Evolutionary conservation across 2,888 invertebrate genomes (phyloP), one percentile per base, ranked within the genome.

Genomic region (Molorchus minor): DNA sequence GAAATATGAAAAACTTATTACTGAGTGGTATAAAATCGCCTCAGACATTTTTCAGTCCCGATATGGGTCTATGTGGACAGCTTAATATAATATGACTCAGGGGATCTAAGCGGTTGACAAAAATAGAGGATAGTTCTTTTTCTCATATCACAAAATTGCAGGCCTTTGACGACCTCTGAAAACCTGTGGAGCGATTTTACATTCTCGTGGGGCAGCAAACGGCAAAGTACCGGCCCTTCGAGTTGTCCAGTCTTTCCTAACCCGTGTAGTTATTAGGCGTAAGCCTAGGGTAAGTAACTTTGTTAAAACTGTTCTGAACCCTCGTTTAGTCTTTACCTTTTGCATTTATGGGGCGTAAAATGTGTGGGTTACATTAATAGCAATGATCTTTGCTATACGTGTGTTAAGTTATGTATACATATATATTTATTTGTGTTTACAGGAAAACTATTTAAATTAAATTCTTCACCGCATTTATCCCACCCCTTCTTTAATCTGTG

Each of bases 91-190:
- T 21, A 19, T 15, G 52, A 53, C 64, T 62, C 62, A 51, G 62
- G 69, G 68, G 68, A 68, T n/a, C 65, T 61, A 54, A 51, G 56
- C 62, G 55, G 56, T 62, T 63, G 66, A 72, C 71, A 72, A 72
- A 76, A 75, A 71, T 75, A 66, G 70, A 64, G 70, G 72, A 73
- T 76, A 76, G 77, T 77, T 75, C 75, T 74, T 72, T n/a, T 71
- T 68, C 71, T 70, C 71, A 73, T 77, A 77, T 77, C 77, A 71
- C 70, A 69, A 71, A 73, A 72, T 72, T 73, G 75, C 77, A 77
- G 76, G 70, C 72, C 69, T 71, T 68, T 64, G 62, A 65, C 67
- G 68, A 61, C 68, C 68, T 63, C 66, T 65, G 66, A 72, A 70
- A 69, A 77, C 75, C 73, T 76, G 72, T 74, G 65, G 73, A 73